Evolutionary conservation across 1,140 invertebrate genomes (phyloP).

Genomic region (Solenopsis fugax): DNA sequence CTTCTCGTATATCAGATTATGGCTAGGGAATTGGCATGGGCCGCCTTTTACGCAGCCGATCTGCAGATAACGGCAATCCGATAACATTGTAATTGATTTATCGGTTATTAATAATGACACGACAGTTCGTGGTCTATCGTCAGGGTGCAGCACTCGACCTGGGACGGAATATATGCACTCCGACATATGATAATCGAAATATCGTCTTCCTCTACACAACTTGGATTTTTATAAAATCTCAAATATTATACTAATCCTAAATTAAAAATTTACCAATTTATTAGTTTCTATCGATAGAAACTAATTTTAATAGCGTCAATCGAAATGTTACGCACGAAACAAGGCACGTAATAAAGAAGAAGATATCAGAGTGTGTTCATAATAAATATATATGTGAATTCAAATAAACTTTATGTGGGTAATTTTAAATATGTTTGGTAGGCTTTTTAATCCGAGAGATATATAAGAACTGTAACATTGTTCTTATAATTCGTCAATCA

Average conservation of each 20-base stretch:
- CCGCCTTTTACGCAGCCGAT: slow-evolving; percentile 54
- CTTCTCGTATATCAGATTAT: slow-evolving; percentile 70
- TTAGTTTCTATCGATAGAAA: neutral
- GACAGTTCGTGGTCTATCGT: slow-evolving; percentile 57
- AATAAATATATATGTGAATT: too few relatives aligned
- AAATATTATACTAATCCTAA: neutral
- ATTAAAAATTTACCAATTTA: too few relatives aligned
- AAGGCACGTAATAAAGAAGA: too few relatives aligned
- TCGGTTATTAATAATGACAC: slow-evolving; percentile 77
- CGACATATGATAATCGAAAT: slow-evolving; percentile 45
- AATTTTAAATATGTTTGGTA: too few relatives aligned
- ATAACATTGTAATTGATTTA: slow-evolving; percentile 78
- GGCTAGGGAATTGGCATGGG: slow-evolving; percentile 64
- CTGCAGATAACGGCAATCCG: slow-evolving; percentile 60
- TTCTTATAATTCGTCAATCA: slow-evolving; percentile 74
- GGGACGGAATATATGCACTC: neutral
- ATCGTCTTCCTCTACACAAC: slow-evolving; percentile 4
- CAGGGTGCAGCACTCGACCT: slow-evolving; percentile 5
- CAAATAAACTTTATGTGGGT: too few relatives aligned
- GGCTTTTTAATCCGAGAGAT: neutral
- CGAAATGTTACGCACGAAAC: too few relatives aligned
- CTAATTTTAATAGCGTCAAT: too few relatives aligned
- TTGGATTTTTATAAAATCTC: slow-evolving; percentile 22
- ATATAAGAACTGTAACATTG: slow-evolving; percentile 42
- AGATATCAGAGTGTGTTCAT: too few relatives aligned